Conservation (phyloP, 2,113 vertebrate genomes). For the Dipodomys stephensi region DNA sequence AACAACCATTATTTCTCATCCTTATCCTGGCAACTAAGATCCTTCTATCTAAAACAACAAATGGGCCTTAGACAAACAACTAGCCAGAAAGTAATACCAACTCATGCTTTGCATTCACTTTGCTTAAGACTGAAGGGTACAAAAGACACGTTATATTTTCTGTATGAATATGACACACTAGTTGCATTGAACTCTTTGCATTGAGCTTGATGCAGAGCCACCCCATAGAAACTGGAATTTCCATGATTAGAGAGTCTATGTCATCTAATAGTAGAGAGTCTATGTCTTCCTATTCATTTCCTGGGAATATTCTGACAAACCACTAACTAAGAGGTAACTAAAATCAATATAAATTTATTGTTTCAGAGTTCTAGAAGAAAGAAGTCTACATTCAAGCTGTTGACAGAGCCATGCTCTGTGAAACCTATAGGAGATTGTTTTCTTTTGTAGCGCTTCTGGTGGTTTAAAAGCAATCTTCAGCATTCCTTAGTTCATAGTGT, state of each 20-base stretch:
- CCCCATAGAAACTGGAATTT: not conserved
- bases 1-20: not conserved
- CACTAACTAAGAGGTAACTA: not conserved
- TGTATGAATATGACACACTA: not conserved
- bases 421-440: not conserved
- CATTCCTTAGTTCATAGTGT: not conserved
- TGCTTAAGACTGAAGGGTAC: not conserved
- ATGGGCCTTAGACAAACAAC: not conserved
- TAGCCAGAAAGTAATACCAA: not conserved
- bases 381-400: not conserved
- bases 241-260: too few species aligned
- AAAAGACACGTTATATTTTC: not conserved
- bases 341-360: not conserved
- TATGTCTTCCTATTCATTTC: not conserved
- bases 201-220: not conserved
- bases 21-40: not conserved
- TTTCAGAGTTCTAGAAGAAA: not conserved
- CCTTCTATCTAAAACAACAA: not conserved
- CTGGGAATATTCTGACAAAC: not conserved
- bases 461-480: not conserved
- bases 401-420: not conserved
- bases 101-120: not conserved
- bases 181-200: not conserved
- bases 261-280: too few species aligned
- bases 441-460: not conserved